phyloP scores from a whole-genome alignment of 2,888 invertebrate species.

The Agapostemon virescens region DNA sequence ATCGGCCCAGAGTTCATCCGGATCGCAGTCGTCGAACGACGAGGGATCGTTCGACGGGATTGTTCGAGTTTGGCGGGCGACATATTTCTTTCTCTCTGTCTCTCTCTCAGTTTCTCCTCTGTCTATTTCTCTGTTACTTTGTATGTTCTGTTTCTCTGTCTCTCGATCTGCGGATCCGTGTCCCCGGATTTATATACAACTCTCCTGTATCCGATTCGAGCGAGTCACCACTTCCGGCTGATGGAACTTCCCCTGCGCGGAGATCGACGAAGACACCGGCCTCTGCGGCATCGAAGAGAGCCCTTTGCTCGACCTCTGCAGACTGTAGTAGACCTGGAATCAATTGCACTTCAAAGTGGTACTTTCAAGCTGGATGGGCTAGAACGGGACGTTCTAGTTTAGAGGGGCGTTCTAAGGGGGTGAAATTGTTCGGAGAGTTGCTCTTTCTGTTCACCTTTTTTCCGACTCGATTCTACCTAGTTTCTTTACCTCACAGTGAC shows the following conservation, averaged over 20 bases:
- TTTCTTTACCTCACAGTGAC: background rate
- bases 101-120: background rate
- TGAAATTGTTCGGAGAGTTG: background rate
- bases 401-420: background rate
- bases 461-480: background rate
- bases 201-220: slow-evolving; percentile 93
- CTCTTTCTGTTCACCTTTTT: background rate
- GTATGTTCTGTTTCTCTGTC: background rate
- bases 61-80: slow-evolving; percentile 19
- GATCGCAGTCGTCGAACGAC: slow-evolving; percentile 6
- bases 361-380: background rate
- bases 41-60: slow-evolving; percentile 7
- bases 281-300: slow-evolving; percentile 83
- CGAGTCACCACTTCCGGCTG: slow-evolving; percentile 93
- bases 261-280: slow-evolving; percentile 88
- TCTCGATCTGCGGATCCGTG: background rate
- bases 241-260: slow-evolving; percentile 86
- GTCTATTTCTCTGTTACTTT: background rate
- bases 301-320: slow-evolving; percentile 87
- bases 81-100: background rate
- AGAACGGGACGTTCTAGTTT: background rate
- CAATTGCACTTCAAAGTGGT: slow-evolving; percentile 55
- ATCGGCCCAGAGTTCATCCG: background rate
- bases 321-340: slow-evolving; percentile 90
- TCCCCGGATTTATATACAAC: slow-evolving; percentile 88